A percentile compares a stretch with the other conserved stretches of the same genome.
Evolutionary conservation across 2,888 invertebrate genomes (phyloP).

Genomic region (Hyppa rectilinea): DNA sequence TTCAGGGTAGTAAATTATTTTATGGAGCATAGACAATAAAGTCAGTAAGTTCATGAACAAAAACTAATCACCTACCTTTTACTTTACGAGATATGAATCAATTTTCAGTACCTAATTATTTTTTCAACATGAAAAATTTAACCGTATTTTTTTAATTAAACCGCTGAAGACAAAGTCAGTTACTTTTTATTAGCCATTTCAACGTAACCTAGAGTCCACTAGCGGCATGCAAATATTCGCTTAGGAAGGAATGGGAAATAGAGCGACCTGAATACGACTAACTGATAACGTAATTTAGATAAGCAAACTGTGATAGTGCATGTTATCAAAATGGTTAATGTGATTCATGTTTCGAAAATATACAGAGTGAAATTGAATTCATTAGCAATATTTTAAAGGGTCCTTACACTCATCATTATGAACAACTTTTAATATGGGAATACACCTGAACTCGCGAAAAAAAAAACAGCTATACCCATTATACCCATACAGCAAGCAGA

Average conservation of each 20-base stretch:
- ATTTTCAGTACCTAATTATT: slow-evolving; percentile 52
- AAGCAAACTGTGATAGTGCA: slow-evolving; percentile 38
- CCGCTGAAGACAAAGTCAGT: slow-evolving; percentile 77
- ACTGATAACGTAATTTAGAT: slow-evolving; percentile 65
- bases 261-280: slow-evolving; percentile 76
- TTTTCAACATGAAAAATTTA: slow-evolving; percentile 65
- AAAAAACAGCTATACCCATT: too few relatives aligned
- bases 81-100: slow-evolving; percentile 46
- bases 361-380: too few relatives aligned
- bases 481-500: too few relatives aligned
- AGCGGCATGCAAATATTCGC: slow-evolving; percentile 87
- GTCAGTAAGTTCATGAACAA: slow-evolving; percentile 9
- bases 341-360: slow-evolving; percentile 33
- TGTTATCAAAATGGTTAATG: slow-evolving; percentile 43
- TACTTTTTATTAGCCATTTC: slow-evolving; percentile 80
- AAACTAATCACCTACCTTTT: slow-evolving; percentile 41
- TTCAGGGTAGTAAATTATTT: slow-evolving; percentile 13
- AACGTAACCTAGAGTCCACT: slow-evolving; percentile 77
- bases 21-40: slow-evolving; percentile 4
- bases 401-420: too few relatives aligned
- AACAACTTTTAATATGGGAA: too few relatives aligned
- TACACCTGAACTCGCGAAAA: too few relatives aligned
- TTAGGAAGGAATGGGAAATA: slow-evolving; percentile 78
- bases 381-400: too few relatives aligned
- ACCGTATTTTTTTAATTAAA: slow-evolving; percentile 80